A percentile compares a stretch with the other conserved stretches of the same genome.
These are phyloP conservation scores for Capromys pilorides DNA, from an alignment of 2,797 vertebrate genomes.

Conservation along the genomic window DNA sequence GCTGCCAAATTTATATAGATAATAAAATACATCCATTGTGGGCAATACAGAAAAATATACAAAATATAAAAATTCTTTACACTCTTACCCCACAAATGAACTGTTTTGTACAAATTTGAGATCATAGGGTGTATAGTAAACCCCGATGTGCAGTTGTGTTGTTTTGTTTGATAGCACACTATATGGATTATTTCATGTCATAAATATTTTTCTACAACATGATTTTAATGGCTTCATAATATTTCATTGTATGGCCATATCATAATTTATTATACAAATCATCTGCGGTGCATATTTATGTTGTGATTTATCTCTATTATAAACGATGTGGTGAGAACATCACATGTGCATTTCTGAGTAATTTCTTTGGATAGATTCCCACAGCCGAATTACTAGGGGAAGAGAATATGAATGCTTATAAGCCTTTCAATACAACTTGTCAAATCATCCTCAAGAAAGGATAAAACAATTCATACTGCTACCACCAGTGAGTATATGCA, in stretches of 20 bases:
- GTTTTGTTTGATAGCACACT: slow-evolving; percentile 3
- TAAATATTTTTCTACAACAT: slow-evolving; percentile 25
- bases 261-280: slow-evolving; percentile 49
- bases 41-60: slow-evolving; percentile 21
- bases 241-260: slow-evolving; percentile 50
- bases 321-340: slow-evolving; percentile 37
- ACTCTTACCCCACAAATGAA: not conserved
- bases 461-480: slow-evolving; percentile 1
- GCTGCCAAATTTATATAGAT: slow-evolving; percentile 15
- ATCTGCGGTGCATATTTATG: slow-evolving; percentile 47
- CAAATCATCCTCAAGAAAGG: slow-evolving; percentile 60
- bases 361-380: slow-evolving; percentile 63
- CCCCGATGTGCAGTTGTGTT: not conserved
- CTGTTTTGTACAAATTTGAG: slow-evolving; percentile 38
- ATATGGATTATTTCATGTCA: not conserved
- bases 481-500: not conserved
- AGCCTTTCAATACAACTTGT: slow-evolving; percentile 21
- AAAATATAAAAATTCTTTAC: not conserved
- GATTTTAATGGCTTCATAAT: slow-evolving; percentile 65
- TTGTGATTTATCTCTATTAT: slow-evolving; percentile 25
- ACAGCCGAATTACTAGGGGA: not conserved
- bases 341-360: slow-evolving; percentile 37
- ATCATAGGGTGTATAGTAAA: not conserved
- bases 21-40: not conserved
- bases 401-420: slow-evolving; percentile 16